These are phyloP conservation scores for Burhinus bistriatus DNA, from an alignment of 2,113 vertebrate genomes.

Conservation along the genomic window DNA sequence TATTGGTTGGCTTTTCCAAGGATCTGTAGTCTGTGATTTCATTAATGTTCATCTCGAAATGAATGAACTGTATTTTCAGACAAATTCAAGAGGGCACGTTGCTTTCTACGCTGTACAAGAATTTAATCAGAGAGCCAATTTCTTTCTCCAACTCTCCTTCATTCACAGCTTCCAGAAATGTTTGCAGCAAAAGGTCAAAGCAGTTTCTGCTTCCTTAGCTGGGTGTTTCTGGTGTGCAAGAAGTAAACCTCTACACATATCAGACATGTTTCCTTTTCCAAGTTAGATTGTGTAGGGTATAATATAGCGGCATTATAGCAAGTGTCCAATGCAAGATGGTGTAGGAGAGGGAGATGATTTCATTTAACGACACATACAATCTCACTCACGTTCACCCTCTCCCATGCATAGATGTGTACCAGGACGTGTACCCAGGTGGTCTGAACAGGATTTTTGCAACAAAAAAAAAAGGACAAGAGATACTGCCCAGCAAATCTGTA, in stretches of 20 bases:
- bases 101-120: not conserved
- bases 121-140: not conserved
- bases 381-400: not conserved
- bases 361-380: not conserved
- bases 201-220: not conserved
- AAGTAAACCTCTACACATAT: not conserved
- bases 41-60: not conserved
- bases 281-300: not conserved
- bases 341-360: not conserved
- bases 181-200: not conserved
- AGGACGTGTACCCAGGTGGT: not conserved
- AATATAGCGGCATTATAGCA: not conserved
- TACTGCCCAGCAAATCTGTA: not conserved
- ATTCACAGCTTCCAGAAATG: not conserved
- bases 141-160: not conserved
- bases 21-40: not conserved
- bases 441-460: not conserved
- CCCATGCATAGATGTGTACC: not conserved
- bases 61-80: constrained; percentile 25
- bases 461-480: not conserved
- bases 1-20: not conserved
- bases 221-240: not conserved
- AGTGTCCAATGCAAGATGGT: not conserved
- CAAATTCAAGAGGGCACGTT: not conserved
- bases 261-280: not conserved